Base-by-base conservation (phyloP, 2,888 invertebrate genomes). In the Altica lythri region DNA sequence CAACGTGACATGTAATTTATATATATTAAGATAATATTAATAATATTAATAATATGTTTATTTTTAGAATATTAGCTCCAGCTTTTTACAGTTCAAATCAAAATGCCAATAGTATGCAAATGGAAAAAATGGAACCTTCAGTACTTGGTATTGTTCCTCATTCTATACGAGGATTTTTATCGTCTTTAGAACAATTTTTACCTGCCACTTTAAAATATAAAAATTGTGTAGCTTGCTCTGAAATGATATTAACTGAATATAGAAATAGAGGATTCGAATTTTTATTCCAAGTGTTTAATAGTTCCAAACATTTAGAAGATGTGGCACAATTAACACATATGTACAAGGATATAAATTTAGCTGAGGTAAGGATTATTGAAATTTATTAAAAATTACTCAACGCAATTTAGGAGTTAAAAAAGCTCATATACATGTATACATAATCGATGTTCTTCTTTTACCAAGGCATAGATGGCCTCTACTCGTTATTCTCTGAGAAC, bases 211-310 rank as follows among this genome's bases (percentile, higher is more conserved):
- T 85, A 44, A 88, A 91, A 66, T 99, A 95, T 79, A 82, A 84
- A 48, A 89, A 91, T 62, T 99, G 98, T 71, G 92, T 95, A 35
- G 98, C 95, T 0, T 99, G 99, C 72, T 96, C 95, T 0, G 78
- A 82, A 60, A 53, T 70, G 40, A 75, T 84, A 13, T 58, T 82
- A n/a, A 61, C 75, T 2, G 79, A 80, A 48, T 84, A 79, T 68
- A 67, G 72, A 46, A 69, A 73, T 1, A 78, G 82, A 8, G 86
- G 88, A 0, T 83, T 85, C 42, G 81, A 85, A 12, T 95, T 95
- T 73, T 74, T 95, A 18, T 70, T 89, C 44, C 82, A 88, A 66
- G 93, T 88, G 0, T 91, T 93, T 68, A 86, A 90, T 68, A 86
- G 88, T 61, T 86, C 92, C 0, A 84, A 83, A 55, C 88, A 88